phyloP scores from a whole-genome alignment of 2,113 vertebrate genomes.

The Psittacus erithacus region DNA sequence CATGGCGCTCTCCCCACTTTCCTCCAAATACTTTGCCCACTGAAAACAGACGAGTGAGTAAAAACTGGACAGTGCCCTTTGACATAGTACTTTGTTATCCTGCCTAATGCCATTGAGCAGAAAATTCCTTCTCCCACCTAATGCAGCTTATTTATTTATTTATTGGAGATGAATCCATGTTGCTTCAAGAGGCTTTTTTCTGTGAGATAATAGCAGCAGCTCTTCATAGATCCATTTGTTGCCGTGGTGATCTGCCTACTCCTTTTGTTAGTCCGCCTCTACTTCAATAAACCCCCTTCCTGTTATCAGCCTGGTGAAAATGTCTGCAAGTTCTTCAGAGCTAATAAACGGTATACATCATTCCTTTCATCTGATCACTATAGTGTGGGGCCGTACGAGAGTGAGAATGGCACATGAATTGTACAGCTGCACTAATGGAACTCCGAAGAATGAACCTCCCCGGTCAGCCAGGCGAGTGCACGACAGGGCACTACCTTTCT shows the following conservation, averaged over 20 bases:
- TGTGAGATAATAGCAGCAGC: slow-evolving; percentile 91
- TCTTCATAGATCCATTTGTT: slow-evolving; percentile 98
- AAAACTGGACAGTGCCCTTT: slow-evolving; percentile 66
- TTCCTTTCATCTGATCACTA: slow-evolving; percentile 85
- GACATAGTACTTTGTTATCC: slow-evolving; percentile 40
- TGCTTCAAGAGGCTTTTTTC: slow-evolving; percentile 92
- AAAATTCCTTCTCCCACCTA: slow-evolving; percentile 73
- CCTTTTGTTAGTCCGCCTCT: slow-evolving; percentile 82
- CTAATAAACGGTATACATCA: slow-evolving; percentile 84
- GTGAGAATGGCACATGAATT: slow-evolving; percentile 66
- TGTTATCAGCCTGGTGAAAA: slow-evolving; percentile 86
- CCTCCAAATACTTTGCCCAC: background rate
- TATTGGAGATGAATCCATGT: slow-evolving; percentile 83
- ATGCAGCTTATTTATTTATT: slow-evolving; percentile 79
- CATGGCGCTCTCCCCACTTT: background rate
- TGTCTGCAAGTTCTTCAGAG: slow-evolving; percentile 84
- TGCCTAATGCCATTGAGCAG: slow-evolving; percentile 50
- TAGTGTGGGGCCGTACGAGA: slow-evolving; percentile 67
- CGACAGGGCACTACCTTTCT: slow-evolving; percentile 61
- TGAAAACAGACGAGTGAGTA: slow-evolving; percentile 24
- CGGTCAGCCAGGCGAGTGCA: slow-evolving; percentile 35
- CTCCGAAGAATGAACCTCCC: slow-evolving; percentile 67
- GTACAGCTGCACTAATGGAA: slow-evolving; percentile 80
- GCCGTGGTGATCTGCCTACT: slow-evolving; percentile 91
- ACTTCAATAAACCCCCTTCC: slow-evolving; percentile 90